Base-by-base conservation (phyloP, 2,888 invertebrate genomes). In the Heterodera filipjevi region DNA sequence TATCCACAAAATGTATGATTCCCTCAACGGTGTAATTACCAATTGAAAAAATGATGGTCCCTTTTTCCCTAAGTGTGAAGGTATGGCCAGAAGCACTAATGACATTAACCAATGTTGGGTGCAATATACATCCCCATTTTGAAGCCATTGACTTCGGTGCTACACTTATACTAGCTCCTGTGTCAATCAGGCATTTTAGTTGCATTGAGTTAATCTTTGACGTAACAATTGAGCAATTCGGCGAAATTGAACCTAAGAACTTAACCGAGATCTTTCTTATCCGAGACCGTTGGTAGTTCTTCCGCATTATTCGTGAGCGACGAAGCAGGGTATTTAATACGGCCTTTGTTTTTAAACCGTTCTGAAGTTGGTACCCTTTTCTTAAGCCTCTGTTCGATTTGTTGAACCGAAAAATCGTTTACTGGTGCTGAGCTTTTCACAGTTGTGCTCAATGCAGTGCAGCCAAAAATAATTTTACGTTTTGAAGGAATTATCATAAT, bases 91-190 rank as follows among this genome's bases (percentile, higher is more conserved):
- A 35, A 1, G 76, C 76, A 30, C 66, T 66, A 0, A 39, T 27
- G 5, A 71, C 76, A 30, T 76, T 71, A 6, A 76, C 59, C 10
- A n/a, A 27, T 10, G 68, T 19, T 10, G 27, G 35, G 3, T n/a
- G 12, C 1, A 39, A 3, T 14, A n/a, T 3, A 27, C 33, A 35
- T 1, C n/a, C 3, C n/a, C n/a, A 33, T 32, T 32, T 30, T 1
- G 16, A 12, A 6, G 76, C 76, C 33, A 76, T 14, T 3, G 39
- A 64, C n/a, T 33, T 68, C 0, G 76, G 76, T 14, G 76, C 76
- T 30, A 76, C 27, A 16, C 35, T 66, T 14, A 76, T 46, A 22
- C 66, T 76, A 12, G 76, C 53, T 0, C 76, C 76, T 12, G 76
- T 66, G 73, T 76, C 76, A 16, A 76, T 16, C 3, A 76, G 53